phyloP scores from a whole-genome alignment of 2,888 invertebrate genomes.

The Tridacna gigas region DNA sequence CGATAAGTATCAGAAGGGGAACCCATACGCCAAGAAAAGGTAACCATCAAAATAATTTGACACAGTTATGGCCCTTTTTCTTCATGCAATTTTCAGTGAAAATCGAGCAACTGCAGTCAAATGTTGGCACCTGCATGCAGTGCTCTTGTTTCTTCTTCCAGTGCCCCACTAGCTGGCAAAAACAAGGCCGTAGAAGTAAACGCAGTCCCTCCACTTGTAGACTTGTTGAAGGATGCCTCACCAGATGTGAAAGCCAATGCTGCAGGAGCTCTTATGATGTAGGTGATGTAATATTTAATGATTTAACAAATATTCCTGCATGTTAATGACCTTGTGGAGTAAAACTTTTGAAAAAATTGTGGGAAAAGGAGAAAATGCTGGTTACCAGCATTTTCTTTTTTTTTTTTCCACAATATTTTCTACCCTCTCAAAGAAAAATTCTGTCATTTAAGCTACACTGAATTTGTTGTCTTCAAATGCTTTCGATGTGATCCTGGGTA shows the following conservation, averaged over 20 bases:
- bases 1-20: no score
- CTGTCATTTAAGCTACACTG: no score
- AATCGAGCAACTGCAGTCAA: no score
- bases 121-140: no score
- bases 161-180: constrained; percentile 84
- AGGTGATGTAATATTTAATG: constrained; percentile 49
- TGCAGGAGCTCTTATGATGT: constrained; percentile 84
- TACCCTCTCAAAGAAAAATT: neutral
- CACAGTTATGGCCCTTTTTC: no score
- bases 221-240: constrained; percentile 79
- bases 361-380: neutral
- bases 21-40: no score
- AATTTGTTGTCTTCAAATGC: no score
- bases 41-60: no score
- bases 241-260: constrained; percentile 82
- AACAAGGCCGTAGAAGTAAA: constrained; percentile 83
- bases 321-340: no score
- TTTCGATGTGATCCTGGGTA: no score
- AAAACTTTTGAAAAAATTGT: neutral
- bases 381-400: neutral
- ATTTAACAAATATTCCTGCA: no score
- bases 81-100: no score
- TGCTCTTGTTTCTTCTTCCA: constrained; percentile 53
- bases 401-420: neutral
- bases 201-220: constrained; percentile 79